A percentile compares a stretch with the other conserved stretches of the same genome.
These are phyloP conservation scores for Sebastes hubbsi DNA, from an alignment of 2,797 vertebrate species.

Conservation along the genomic window DNA sequence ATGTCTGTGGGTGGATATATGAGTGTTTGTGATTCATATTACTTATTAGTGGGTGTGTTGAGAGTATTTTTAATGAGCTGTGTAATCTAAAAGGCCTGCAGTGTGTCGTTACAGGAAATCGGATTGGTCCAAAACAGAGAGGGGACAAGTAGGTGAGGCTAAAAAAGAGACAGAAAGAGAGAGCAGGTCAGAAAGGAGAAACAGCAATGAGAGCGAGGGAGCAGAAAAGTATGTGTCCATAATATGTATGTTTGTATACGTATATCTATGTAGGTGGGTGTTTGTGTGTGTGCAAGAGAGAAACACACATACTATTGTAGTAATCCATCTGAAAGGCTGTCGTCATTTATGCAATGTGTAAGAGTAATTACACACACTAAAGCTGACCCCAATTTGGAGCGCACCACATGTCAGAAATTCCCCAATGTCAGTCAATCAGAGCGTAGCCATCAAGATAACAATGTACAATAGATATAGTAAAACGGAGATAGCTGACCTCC, in stretches of 20 bases:
- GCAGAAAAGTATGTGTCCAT: background rate
- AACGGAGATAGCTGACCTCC: too few species aligned
- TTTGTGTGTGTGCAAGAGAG: background rate
- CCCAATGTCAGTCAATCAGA: too few species aligned
- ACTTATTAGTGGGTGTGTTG: conserved; percentile 43
- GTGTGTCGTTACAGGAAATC: conserved; percentile 45
- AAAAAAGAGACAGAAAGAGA: background rate
- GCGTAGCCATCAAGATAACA: too few species aligned
- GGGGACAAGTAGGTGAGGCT: background rate
- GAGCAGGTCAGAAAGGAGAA: too few species aligned
- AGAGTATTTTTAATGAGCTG: conserved; percentile 58
- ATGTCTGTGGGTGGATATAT: conserved; percentile 21
- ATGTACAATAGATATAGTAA: too few species aligned
- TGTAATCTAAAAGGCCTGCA: conserved; percentile 50
- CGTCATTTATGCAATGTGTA: conserved; percentile 9
- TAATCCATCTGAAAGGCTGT: conserved; percentile 13
- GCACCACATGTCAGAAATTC: too few species aligned
- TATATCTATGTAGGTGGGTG: background rate
- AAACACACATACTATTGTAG: background rate
- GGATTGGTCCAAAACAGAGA: background rate
- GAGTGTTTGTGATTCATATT: conserved; percentile 50
- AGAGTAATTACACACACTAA: conserved; percentile 1
- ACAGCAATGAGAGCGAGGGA: too few species aligned
- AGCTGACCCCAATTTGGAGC: too few species aligned
- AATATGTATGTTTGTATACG: background rate